Evolutionary conservation across 2,113 vertebrate genomes (phyloP).

Genomic region (Oreotrochilus melanogaster): DNA sequence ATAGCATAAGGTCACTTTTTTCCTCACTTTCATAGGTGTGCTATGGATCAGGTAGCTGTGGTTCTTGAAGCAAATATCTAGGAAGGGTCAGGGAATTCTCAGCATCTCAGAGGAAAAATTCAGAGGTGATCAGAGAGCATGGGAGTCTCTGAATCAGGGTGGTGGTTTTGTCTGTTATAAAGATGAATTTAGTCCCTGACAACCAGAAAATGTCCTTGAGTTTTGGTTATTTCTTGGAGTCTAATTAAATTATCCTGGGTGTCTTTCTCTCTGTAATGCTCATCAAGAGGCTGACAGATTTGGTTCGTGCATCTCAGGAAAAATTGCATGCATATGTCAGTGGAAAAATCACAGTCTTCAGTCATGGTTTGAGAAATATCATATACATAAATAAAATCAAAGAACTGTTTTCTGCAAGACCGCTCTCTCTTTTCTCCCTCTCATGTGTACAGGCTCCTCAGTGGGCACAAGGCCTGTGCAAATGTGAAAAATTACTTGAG

Average conservation of each 20-base stretch:
- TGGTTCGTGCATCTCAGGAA: slow-evolving; percentile 28
- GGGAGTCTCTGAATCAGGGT: background rate
- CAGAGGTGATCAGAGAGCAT: background rate
- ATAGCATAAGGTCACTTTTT: background rate
- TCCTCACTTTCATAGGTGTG: background rate
- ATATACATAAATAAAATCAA: slow-evolving; percentile 23
- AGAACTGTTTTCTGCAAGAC: background rate
- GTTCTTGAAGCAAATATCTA: background rate
- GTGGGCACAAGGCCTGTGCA: background rate
- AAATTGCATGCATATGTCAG: slow-evolving; percentile 24
- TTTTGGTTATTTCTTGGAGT: slow-evolving; percentile 51
- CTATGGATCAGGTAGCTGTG: background rate
- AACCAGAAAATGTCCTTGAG: slow-evolving; percentile 59
- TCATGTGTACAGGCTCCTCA: background rate
- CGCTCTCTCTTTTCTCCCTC: background rate
- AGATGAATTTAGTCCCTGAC: slow-evolving; percentile 39
- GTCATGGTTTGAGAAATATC: background rate
- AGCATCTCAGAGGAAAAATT: background rate
- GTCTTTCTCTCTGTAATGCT: slow-evolving; percentile 23
- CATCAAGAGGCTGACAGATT: slow-evolving; percentile 54
- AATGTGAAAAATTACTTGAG: background rate
- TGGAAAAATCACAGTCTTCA: slow-evolving; percentile 48
- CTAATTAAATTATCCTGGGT: slow-evolving; percentile 60
- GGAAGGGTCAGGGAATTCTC: background rate
- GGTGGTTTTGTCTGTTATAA: slow-evolving; percentile 9